Conservation (phyloP, 2,113 vertebrate genomes). For the Nannospalax galili region DNA sequence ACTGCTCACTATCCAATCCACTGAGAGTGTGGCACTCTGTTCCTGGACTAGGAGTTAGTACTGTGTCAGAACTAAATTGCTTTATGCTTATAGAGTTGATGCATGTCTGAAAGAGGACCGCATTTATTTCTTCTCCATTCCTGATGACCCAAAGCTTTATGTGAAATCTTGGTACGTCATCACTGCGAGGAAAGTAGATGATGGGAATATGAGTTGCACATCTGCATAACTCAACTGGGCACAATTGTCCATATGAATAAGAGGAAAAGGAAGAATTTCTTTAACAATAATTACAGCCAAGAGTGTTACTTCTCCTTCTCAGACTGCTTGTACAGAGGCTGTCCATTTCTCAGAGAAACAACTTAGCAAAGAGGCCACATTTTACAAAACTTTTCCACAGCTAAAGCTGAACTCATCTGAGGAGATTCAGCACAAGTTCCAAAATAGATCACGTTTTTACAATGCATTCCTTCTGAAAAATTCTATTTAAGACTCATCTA, state of each 20-base stretch:
- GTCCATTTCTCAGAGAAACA: not conserved
- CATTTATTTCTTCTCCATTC: not conserved
- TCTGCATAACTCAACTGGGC: fast-evolving
- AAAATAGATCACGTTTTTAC: not conserved
- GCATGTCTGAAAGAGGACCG: not conserved
- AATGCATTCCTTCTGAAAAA: not conserved
- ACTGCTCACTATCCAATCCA: not conserved
- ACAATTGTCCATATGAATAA: not conserved
- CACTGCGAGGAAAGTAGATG: not conserved
- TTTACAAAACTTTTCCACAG: not conserved
- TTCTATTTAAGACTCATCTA: not conserved
- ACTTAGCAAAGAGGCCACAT: not conserved
- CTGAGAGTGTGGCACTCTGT: not conserved
- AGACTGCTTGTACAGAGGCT: not conserved
- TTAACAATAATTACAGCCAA: not conserved
- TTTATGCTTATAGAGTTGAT: not conserved
- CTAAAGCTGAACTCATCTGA: not conserved
- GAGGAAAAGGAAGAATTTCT: not conserved
- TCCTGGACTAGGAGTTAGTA: not conserved
- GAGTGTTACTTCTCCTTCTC: not conserved
- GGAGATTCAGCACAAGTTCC: not conserved
- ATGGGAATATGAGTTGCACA: not conserved
- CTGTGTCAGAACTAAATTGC: not conserved
- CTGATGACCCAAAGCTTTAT: not conserved
- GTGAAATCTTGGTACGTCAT: not conserved